Evolutionary conservation across 2,113 vertebrate genomes (phyloP).

Genomic region (Lucifuga dentata): DNA sequence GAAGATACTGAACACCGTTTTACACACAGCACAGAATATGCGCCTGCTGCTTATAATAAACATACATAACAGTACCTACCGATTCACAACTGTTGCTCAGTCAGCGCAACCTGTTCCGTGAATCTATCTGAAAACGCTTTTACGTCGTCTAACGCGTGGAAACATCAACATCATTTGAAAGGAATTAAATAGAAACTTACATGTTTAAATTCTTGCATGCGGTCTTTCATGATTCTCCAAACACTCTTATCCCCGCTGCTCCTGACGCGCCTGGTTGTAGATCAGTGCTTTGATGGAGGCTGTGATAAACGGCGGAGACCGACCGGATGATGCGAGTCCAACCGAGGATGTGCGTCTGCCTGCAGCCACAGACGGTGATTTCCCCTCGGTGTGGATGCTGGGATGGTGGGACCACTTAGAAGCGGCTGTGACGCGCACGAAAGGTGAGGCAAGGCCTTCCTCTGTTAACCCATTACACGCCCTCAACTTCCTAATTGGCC

Average conservation of each 20-base stretch:
- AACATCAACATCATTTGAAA: background rate
- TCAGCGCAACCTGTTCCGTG: conserved; percentile 22
- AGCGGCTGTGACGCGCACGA: conserved; percentile 63
- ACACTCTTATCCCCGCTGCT: conserved; percentile 23
- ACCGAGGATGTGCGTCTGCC: conserved; percentile 52
- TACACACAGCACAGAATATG: background rate
- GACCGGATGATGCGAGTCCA: conserved; percentile 32
- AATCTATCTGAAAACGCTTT: background rate
- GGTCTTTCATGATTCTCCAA: conserved; percentile 76
- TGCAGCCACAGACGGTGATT: conserved; percentile 28
- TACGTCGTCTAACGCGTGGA: background rate
- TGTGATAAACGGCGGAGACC: conserved; percentile 44
- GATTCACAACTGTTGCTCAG: conserved; percentile 74
- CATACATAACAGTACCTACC: conserved; percentile 1
- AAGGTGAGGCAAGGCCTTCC: conserved; percentile 74
- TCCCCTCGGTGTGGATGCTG: conserved; percentile 4
- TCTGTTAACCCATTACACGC: conserved; percentile 69
- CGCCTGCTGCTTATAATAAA: conserved; percentile 12
- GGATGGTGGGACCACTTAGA: conserved; percentile 55
- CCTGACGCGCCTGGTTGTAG: conserved; percentile 17
- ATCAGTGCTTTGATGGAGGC: conserved; percentile 50
- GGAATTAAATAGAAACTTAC: conserved; percentile 63
- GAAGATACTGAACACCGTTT: too few species aligned
- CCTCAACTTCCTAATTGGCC: conserved; percentile 48
- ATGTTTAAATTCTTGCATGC: conserved; percentile 80